Evolutionary conservation across 2,797 vertebrate species (phyloP), one percentile per base, ranked within the genome.

Genomic region (Astyanax mexicanus): DNA sequence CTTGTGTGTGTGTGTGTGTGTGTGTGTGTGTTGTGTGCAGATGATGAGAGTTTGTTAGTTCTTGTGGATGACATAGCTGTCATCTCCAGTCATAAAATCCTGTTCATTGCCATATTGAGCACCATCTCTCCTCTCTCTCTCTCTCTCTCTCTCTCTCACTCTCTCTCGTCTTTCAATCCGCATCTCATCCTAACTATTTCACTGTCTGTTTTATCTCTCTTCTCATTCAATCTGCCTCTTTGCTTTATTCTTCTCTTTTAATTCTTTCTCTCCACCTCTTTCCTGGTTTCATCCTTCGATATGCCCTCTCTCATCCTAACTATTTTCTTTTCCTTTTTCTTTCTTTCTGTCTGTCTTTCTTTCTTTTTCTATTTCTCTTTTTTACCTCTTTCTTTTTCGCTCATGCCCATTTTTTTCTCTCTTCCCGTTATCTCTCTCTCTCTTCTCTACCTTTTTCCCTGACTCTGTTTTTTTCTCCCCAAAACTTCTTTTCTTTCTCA

Each of bases 21-120:
- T 42, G 19, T 75, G 66, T 73, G 70, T 40, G 45, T 40, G 78
- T 54, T 64, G 75, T 65, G 69, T 68, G 29, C 19, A 21, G 76
- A 32, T 67, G 80, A 85, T 65, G 62, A 69, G 83, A 86, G 89
- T 91, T 83, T 87, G 89, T 91, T 93, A 91, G 86, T 91, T 91
- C 90, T 95, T 93, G 90, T 90, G 90, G 91, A 93, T 89, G 91
- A 93, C 93, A 92, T 92, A 92, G 91, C 94, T 94, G 93, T 94
- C 94, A 93, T 89, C 92, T 93, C 87, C 86, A 89, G 94, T 95
- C 93, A 92, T 92, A 79, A 82, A 88, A 91, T 93, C 92, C 93
- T 83, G 87, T 93, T 96, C 92, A 95, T 96, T 95, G 94, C 93
- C 91, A 90, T 84, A 88, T 93, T 81, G 89, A 32, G 5, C 5